Base-by-base conservation (phyloP, 1,140 invertebrate species). In the Eubasilissa regina region DNA sequence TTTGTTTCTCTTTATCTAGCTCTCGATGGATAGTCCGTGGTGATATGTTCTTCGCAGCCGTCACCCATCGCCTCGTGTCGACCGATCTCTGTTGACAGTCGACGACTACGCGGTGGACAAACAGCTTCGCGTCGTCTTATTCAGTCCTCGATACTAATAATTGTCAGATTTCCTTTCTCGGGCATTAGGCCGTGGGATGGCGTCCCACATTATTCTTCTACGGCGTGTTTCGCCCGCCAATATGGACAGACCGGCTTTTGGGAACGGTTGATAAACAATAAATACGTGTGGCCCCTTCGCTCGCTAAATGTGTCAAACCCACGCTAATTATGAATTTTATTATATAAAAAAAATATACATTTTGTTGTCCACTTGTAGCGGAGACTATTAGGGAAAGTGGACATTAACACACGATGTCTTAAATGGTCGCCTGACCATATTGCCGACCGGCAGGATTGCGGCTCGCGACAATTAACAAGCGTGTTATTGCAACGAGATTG, bases 161-260 rank as follows among this genome's bases (percentile, higher is more conserved):
- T 78, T 78, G 64, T 70, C 51, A 72, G 66, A 78, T 53, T 78
- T 78, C 77, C 77, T 78, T 78, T 56, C 45, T 72, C 44, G 77
- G 77, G 53, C 77, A 78, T 73, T 73, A 48, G 35, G 48, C 66
- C 77, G 77, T 78, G 77, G 77, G 77, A 66, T 51, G 75, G 21
- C 75, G 21, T 51, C 75, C 75, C 75, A 77, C 75, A 56, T 55
- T 43, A 56, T 56, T 74, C 51, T 74, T 74, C 25, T 44, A 44
- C 70, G 15, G 25, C 35, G 15, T 35, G 70, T 56, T 11, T 35
- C 70, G 70, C 10, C 43, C 53, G 70, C 25, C 53, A 25, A 58
- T 44, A 74, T 74, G 70, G 70, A 6, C 70, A 74, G 7, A 51
- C 53, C 48, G 70, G 53, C 21, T 74, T 74, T 74, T 74, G 70